phyloP scores from a whole-genome alignment of 2,113 vertebrate genomes.

The Coregonus clupeaformis region DNA sequence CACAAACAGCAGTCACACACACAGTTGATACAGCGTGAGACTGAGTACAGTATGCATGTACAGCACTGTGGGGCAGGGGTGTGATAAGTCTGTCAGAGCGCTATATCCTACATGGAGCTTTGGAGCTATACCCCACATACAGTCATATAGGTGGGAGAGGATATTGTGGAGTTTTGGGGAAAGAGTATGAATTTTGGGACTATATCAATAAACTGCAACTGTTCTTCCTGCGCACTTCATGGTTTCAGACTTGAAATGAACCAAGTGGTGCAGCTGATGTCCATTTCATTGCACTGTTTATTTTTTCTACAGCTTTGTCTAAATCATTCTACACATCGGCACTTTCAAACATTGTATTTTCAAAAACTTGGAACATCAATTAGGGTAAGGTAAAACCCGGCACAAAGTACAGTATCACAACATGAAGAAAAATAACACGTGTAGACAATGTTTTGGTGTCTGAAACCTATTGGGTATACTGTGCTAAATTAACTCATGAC shows the following conservation, averaged over 20 bases:
- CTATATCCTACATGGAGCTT: no score
- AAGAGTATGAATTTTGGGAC: background rate
- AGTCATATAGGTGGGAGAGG: no score
- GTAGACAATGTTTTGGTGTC: background rate
- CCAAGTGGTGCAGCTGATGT: background rate
- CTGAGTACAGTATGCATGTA: no score
- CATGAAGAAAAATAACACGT: background rate
- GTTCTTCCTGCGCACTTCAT: background rate
- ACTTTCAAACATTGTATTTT: background rate
- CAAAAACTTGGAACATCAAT: background rate
- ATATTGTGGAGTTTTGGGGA: background rate
- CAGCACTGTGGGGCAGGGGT: no score
- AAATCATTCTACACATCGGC: background rate
- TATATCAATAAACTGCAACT: background rate
- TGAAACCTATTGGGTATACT: no score
- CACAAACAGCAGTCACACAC: background rate
- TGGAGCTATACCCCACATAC: no score
- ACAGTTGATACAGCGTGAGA: background rate
- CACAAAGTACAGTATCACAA: background rate
- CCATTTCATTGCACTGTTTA: background rate
- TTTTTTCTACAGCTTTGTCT: background rate
- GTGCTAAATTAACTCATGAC: no score
- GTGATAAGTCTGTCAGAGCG: no score
- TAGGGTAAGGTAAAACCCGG: background rate
- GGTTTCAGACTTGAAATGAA: background rate